Evolutionary conservation across 2,113 vertebrate genomes (phyloP).

Genomic region (Mirza zaza): DNA sequence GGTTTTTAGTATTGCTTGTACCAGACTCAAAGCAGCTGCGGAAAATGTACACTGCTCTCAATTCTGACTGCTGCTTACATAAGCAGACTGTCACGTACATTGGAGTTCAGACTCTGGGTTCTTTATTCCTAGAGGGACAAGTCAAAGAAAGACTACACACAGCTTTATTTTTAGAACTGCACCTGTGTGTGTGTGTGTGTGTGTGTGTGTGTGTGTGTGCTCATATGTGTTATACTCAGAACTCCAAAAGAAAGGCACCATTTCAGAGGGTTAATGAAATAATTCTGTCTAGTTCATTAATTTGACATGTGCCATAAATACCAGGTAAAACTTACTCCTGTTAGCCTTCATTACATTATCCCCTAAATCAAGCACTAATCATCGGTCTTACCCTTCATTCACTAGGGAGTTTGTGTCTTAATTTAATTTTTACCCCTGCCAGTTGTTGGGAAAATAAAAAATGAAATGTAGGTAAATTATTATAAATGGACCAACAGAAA

Average conservation of each 20-base stretch:
- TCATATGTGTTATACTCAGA: not conserved
- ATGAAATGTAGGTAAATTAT: not conserved
- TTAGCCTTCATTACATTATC: constrained; percentile 14
- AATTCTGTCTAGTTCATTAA: constrained; percentile 35
- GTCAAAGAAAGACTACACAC: not conserved
- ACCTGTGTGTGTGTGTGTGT: not conserved
- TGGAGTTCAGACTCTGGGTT: not conserved
- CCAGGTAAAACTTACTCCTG: not conserved
- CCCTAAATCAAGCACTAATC: constrained; percentile 9
- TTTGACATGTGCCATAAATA: constrained; percentile 46
- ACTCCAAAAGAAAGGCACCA: constrained; percentile 15
- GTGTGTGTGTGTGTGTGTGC: not conserved
- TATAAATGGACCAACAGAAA: not conserved
- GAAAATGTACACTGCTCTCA: constrained; percentile 25
- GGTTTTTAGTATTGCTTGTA: constrained; percentile 23
- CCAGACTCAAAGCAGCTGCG: not conserved
- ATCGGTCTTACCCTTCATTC: constrained; percentile 44
- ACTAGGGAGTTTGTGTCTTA: not conserved
- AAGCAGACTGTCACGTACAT: not conserved
- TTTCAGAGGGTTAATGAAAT: constrained; percentile 32
- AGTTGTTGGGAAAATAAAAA: constrained; percentile 42
- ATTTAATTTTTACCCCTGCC: not conserved
- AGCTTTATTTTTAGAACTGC: constrained; percentile 37
- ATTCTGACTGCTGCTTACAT: constrained; percentile 1
- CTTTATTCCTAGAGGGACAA: constrained; percentile 10